A percentile compares a stretch with the other conserved stretches of the same genome.
Conservation (phyloP, 2,797 vertebrate species). For the Sciurus carolinensis region DNA sequence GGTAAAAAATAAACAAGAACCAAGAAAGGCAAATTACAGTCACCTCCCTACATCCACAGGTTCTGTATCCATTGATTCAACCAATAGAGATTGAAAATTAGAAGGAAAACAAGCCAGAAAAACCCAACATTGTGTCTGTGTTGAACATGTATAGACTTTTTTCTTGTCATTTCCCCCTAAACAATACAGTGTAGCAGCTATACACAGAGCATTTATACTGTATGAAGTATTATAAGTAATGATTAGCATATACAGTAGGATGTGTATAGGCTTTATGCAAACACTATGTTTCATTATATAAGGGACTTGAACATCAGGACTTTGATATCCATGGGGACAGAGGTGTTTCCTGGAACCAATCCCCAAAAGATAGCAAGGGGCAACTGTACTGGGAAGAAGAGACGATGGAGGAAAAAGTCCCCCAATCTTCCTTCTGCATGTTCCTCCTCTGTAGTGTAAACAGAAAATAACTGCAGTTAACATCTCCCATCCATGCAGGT, state of each 20-base stretch:
- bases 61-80: background rate
- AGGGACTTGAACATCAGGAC: background rate
- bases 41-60: background rate
- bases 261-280: background rate
- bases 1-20: background rate
- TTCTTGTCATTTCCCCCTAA: background rate
- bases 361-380: background rate
- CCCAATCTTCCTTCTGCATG: fast-evolving
- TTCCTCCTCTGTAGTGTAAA: too few species aligned
- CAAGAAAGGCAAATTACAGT: background rate
- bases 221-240: too few species aligned
- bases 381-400: background rate
- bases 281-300: background rate
- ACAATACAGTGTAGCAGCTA: background rate
- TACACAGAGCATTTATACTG: background rate
- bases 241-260: background rate
- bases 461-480: background rate
- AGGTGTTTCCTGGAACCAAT: background rate
- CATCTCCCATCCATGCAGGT: background rate
- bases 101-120: background rate
- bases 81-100: background rate
- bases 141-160: background rate
- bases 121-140: background rate
- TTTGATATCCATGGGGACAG: background rate
- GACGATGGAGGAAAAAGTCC: background rate